Percentiles rank a stretch among this genome's conserved stretches.
phyloP scores from a whole-genome alignment of 2,113 vertebrate species.

The Herpetotheres cachinnans region DNA sequence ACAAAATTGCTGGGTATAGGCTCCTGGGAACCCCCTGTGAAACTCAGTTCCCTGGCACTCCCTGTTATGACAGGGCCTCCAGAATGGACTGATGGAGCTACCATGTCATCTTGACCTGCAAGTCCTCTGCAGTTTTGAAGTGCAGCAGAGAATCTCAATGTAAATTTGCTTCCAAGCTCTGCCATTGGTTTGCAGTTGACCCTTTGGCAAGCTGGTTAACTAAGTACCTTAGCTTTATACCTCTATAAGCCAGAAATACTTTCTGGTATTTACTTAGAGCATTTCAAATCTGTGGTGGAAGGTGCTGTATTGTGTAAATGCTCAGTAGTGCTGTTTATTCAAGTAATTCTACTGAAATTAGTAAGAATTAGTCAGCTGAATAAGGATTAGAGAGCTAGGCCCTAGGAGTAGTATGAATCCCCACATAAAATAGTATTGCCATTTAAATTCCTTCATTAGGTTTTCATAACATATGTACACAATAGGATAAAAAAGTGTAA shows the following conservation, averaged over 20 bases:
- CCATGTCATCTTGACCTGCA: not conserved
- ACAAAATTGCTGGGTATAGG: not conserved
- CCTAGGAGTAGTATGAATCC: not conserved
- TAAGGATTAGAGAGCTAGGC: conserved; percentile 14
- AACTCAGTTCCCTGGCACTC: not conserved
- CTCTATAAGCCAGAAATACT: not conserved
- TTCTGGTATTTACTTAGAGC: conserved; percentile 21
- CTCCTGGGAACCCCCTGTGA: not conserved
- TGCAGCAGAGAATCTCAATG: not conserved
- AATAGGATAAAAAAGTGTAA: not conserved
- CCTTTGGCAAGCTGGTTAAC: not conserved
- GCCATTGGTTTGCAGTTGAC: not conserved
- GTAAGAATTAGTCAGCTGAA: conserved; percentile 52
- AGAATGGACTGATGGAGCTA: not conserved
- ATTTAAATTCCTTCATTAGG: conserved; percentile 28
- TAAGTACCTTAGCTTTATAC: not conserved
- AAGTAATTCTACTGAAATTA: conserved; percentile 56
- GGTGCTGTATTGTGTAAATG: not conserved
- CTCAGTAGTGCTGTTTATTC: conserved; percentile 33
- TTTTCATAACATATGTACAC: conserved; percentile 12
- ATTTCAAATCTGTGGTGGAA: not conserved
- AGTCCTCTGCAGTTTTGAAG: not conserved
- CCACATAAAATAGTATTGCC: not conserved
- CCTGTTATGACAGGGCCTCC: not conserved
- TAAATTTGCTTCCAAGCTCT: conserved; percentile 6